A percentile compares a stretch with the other conserved stretches of the same genome.
Conservation (phyloP, 2,888 invertebrate genomes). For the Pardosa pseudoannulata region DNA sequence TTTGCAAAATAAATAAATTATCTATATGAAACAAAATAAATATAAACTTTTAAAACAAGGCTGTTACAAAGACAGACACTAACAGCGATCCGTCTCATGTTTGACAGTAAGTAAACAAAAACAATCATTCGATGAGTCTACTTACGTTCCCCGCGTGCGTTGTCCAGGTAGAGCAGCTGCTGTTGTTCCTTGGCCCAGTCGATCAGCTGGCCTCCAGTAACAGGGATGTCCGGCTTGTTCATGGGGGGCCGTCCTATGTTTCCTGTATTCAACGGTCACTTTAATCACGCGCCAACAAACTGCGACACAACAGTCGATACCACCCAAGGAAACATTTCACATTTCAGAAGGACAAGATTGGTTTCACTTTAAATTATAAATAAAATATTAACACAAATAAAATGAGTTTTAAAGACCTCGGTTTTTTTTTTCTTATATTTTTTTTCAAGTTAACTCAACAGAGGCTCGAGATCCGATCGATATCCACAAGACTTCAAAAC, state of each 20-base stretch:
- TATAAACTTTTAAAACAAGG: too few relatives aligned
- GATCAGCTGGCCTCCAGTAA: conserved; percentile 71
- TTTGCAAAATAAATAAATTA: too few relatives aligned
- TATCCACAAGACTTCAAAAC: conserved; percentile 66
- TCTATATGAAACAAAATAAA: too few relatives aligned
- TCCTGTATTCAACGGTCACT: conserved; percentile 46
- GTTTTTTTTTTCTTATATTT: too few relatives aligned
- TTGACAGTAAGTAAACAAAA: conserved; percentile 63
- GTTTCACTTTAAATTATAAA: conserved; percentile 8
- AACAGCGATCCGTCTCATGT: conserved; percentile 4
- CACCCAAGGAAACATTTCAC: conserved; percentile 53
- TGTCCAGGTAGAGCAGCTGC: conserved; percentile 69
- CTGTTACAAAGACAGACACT: not conserved
- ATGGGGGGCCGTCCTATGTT: conserved; percentile 62
- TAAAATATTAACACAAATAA: conserved; percentile 5
- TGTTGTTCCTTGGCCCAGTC: conserved; percentile 72
- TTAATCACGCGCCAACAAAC: conserved; percentile 31
- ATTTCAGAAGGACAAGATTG: conserved; percentile 17
- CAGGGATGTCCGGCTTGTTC: conserved; percentile 72
- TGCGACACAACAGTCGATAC: conserved; percentile 30
- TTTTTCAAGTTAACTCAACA: conserved; percentile 21
- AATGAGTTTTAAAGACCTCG: conserved; percentile 5
- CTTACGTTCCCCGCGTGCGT: conserved; percentile 67
- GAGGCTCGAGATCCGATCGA: conserved; percentile 45
- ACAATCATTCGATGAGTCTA: conserved; percentile 34